phyloP scores from a whole-genome alignment of 2,113 vertebrate genomes.

The Rissa tridactyla region DNA sequence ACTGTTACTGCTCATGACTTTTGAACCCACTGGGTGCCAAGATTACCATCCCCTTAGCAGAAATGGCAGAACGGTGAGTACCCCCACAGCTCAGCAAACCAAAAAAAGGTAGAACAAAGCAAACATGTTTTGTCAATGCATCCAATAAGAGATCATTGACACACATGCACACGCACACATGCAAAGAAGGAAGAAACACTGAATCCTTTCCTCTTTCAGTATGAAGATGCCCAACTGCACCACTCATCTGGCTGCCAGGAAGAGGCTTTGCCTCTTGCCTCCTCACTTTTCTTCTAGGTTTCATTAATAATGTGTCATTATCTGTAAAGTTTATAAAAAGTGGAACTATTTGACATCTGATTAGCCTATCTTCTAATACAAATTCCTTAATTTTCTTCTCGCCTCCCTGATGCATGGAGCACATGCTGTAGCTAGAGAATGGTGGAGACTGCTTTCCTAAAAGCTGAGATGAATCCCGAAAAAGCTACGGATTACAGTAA shows the following conservation, averaged over 20 bases:
- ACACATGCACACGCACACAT: fast-evolving
- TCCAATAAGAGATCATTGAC: background rate
- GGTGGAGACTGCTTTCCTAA: background rate
- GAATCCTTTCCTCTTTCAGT: background rate
- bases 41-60: background rate
- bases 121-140: background rate
- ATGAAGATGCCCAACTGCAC: background rate
- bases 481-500: background rate
- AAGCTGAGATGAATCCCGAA: background rate
- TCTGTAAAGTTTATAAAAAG: background rate
- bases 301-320: background rate
- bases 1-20: background rate
- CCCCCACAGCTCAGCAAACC: background rate
- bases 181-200: background rate
- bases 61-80: background rate
- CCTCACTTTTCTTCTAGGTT: background rate
- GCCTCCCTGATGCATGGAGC: fast-evolving
- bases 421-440: background rate
- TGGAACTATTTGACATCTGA: background rate
- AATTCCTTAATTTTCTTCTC: background rate
- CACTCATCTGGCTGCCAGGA: background rate
- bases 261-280: background rate
- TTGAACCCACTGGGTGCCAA: background rate
- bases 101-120: background rate
- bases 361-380: background rate